Base-by-base conservation (phyloP, 2,888 invertebrate species). In the Drosophila limbata region DNA sequence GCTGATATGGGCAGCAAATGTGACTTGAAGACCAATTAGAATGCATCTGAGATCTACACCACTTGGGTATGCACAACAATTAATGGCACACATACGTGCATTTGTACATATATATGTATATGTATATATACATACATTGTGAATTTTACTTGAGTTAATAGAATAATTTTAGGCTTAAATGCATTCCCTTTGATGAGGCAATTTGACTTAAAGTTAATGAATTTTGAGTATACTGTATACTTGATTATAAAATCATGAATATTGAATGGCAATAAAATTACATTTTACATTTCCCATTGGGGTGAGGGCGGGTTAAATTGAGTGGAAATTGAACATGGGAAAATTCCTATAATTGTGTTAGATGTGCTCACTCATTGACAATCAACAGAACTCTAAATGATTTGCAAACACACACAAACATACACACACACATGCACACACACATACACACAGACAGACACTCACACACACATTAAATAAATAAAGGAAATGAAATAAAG, bases 221-320 rank as follows among this genome's bases (percentile, higher is more conserved):
- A 21, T 56, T 56, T 56, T 21, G 17, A 8, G n/a, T 2, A 47
- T 37, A 37, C 25, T 47, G 25, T 4, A 1, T 25, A 5, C 45
- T 17, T 48, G 35, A 56, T 45, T 62, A 48, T 39, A 55, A 71
- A 55, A 53, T 37, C 63, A 73, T 77, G 60, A 39, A 55, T 45
- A 21, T 77, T 39, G 28, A 4, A 70, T 56, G 19, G 8, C 4
- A 48, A 59, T 35, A 44, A 48, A 48, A n/a, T 51, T 28, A 33
- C 55, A 50, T 50, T 15, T 15, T 15, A 33, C 13, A 42, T 13
- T 31, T 44, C n/a, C 5, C 28, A 25, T 15, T 37, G 3, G 9
- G 19, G 13, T n/a, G 2, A n/a, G 17, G 10, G 6, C 11, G 6
- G 4, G 19, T 1, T 3, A 35, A 53, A 25, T 47, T 47, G 40